A percentile compares a stretch with the other conserved stretches of the same genome.
Evolutionary conservation across 2,888 invertebrate genomes (phyloP).

Genomic region (Eulithis prunata): DNA sequence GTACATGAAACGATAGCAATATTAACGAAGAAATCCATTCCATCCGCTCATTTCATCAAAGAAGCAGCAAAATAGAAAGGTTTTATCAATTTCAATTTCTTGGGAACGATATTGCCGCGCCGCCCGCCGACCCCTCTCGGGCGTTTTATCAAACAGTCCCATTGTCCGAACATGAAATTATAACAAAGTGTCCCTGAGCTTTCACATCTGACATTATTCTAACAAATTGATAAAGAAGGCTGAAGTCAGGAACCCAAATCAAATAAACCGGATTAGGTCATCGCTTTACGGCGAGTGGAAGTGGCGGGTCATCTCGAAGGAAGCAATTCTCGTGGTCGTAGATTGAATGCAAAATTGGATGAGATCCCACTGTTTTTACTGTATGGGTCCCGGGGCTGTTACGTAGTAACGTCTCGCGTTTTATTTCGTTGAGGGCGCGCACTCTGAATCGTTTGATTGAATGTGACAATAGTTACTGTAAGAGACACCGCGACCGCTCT

Average conservation of each 20-base stretch:
- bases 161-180: slow-evolving; percentile 43
- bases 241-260: slow-evolving; percentile 77
- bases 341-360: slow-evolving; percentile 84
- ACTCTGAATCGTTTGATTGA: slow-evolving; percentile 78
- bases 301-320: slow-evolving; percentile 81
- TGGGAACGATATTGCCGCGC: slow-evolving; percentile 33
- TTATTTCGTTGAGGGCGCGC: slow-evolving; percentile 72
- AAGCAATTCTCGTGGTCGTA: slow-evolving; percentile 82
- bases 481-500: slow-evolving; percentile 61
- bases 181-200: slow-evolving; percentile 45
- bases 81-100: slow-evolving; percentile 41
- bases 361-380: slow-evolving; percentile 81
- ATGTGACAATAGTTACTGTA: slow-evolving; percentile 81
- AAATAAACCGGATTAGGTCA: slow-evolving; percentile 83
- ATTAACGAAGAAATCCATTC: slow-evolving; percentile 32
- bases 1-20: slow-evolving; percentile 21
- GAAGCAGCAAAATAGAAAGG: slow-evolving; percentile 36
- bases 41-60: slow-evolving; percentile 31
- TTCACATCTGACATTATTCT: slow-evolving; percentile 60
- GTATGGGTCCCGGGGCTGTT: slow-evolving; percentile 72
- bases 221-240: slow-evolving; percentile 73
- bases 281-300: slow-evolving; percentile 80
- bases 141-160: slow-evolving; percentile 37
- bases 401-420: slow-evolving; percentile 65
- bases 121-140: slow-evolving; percentile 27